Evolutionary conservation across 2,797 vertebrate species (phyloP).

Genomic region (Lophotriccus pileatus): DNA sequence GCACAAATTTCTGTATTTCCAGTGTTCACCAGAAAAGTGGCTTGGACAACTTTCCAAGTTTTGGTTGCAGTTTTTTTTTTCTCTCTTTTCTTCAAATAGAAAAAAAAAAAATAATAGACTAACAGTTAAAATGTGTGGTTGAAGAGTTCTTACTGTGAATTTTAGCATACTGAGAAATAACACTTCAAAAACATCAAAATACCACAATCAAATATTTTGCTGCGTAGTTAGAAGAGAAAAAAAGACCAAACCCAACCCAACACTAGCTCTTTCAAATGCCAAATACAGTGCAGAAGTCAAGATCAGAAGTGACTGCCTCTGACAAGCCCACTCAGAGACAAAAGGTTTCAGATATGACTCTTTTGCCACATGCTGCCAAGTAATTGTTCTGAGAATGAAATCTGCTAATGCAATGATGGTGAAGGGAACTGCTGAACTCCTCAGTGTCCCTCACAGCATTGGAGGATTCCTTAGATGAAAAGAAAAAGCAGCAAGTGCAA

Average conservation of each 20-base stretch:
- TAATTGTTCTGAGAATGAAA: not conserved
- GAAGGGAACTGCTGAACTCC: not conserved
- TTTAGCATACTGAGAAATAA: not conserved
- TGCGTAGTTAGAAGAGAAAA: not conserved
- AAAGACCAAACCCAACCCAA: not conserved
- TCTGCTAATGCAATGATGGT: not conserved
- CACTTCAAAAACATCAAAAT: not conserved
- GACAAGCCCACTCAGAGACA: not conserved
- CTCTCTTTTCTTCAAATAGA: not conserved
- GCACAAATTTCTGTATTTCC: not conserved
- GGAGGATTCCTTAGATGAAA: not conserved
- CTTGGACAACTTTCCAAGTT: not conserved
- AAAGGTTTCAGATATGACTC: not conserved
- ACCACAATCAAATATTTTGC: not conserved
- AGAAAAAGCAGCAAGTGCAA: not conserved
- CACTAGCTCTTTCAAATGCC: not conserved
- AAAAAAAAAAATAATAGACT: not conserved
- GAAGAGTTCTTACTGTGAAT: not conserved
- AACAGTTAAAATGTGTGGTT: not conserved
- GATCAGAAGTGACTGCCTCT: not conserved
- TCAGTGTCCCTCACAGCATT: not conserved
- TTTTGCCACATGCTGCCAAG: not conserved
- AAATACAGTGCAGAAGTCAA: not conserved
- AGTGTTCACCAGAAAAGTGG: not conserved
- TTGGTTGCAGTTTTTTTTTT: not conserved